Evolutionary conservation across 1,140 invertebrate genomes (phyloP).

Genomic region (Drosophila santomea): DNA sequence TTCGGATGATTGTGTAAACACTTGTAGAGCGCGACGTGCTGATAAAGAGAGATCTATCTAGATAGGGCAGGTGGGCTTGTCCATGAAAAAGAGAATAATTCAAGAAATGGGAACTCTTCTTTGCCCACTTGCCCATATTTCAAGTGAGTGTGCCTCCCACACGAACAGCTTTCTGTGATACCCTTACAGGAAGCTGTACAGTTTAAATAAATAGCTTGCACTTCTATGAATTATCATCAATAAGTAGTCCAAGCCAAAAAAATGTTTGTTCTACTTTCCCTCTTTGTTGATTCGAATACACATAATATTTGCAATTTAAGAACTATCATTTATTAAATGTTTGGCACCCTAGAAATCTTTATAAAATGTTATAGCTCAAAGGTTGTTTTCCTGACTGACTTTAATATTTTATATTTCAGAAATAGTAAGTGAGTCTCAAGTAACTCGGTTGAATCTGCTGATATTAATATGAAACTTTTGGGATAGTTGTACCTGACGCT

Average conservation of each 20-base stretch:
- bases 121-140: constrained; percentile 72
- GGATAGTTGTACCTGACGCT: neutral
- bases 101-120: constrained; percentile 14
- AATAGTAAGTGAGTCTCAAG: no score
- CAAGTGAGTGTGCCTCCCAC: constrained; percentile 20
- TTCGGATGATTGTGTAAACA: constrained; percentile 40
- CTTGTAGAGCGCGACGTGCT: constrained; percentile 39
- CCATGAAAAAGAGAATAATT: constrained; percentile 15
- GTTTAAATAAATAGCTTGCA: no score
- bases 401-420: neutral
- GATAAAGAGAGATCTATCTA: constrained; percentile 44
- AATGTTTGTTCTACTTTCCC: no score
- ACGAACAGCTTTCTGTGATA: constrained; percentile 1
- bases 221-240: no score
- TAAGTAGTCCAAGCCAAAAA: no score
- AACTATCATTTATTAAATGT: no score
- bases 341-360: no score
- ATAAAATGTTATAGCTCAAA: no score
- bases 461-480: neutral
- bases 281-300: no score
- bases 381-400: no score
- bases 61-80: constrained; percentile 55
- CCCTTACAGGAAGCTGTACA: neutral
- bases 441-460: no score
- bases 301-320: no score